Percentiles rank a stretch among this genome's conserved stretches.
Conservation (phyloP, 2,888 invertebrate genomes). For the Ophraella communa region DNA sequence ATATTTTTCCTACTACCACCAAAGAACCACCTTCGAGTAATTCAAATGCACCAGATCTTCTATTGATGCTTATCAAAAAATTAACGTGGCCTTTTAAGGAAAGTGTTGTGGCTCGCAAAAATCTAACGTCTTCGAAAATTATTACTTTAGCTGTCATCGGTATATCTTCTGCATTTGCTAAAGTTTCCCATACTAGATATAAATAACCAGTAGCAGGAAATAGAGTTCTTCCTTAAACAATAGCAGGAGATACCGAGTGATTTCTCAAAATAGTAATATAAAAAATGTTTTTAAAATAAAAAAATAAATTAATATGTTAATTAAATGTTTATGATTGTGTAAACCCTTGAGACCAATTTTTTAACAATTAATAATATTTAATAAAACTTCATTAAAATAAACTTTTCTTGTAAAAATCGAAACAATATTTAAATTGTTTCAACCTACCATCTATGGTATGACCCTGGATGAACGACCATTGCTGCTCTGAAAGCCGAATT, state of each 20-base stretch:
- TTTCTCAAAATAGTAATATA: no score
- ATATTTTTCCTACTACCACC: conserved; percentile 41
- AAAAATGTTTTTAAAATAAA: no score
- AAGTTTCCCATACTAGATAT: conserved; percentile 60
- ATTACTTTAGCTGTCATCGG: conserved; percentile 62
- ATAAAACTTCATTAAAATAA: no score
- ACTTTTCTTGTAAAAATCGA: no score
- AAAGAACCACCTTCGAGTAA: conserved; percentile 41
- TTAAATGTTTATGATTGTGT: no score
- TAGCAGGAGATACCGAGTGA: no score
- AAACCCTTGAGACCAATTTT: no score
- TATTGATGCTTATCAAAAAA: conserved; percentile 43
- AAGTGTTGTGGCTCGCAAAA: conserved; percentile 64
- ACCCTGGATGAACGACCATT: conserved; percentile 75
- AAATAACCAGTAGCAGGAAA: conserved; percentile 68
- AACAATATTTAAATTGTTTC: neutral
- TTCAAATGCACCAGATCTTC: conserved; percentile 48
- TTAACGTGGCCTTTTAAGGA: conserved; percentile 55
- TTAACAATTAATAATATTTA: no score
- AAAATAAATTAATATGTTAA: no score
- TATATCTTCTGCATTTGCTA: conserved; percentile 58
- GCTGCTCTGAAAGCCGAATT: conserved; percentile 58
- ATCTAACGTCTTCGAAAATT: conserved; percentile 65
- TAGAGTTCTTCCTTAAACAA: conserved; percentile 44
- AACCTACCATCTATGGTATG: conserved; percentile 78